Evolutionary conservation across 2,888 invertebrate genomes (phyloP).

Genomic region (Rhamphomyia laevipes): DNA sequence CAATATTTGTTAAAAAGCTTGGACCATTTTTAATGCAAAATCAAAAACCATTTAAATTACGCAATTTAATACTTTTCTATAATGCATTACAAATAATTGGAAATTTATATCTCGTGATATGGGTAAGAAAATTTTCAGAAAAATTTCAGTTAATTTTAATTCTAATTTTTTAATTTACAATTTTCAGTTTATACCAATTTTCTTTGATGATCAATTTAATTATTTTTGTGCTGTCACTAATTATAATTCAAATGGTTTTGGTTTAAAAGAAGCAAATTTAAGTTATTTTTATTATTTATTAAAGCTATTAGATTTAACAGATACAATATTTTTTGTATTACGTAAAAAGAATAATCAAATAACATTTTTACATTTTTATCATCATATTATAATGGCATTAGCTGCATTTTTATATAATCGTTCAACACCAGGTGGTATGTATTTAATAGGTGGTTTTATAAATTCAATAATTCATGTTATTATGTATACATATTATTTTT

Average conservation of each 20-base stretch:
- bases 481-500: conserved; percentile 75
- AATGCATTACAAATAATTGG: too few species aligned
- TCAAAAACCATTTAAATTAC: too few species aligned
- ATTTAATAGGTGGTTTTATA: conserved; percentile 53
- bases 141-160: too few species aligned
- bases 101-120: too few species aligned
- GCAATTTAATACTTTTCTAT: too few species aligned
- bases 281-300: conserved; percentile 47
- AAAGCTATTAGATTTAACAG: conserved; percentile 51
- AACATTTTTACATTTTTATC: conserved; percentile 57
- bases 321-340: conserved; percentile 59
- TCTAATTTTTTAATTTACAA: too few species aligned
- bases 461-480: conserved; percentile 68
- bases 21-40: too few species aligned
- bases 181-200: too few species aligned
- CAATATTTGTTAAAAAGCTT: too few species aligned
- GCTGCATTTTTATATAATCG: conserved; percentile 49
- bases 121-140: too few species aligned
- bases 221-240: background rate
- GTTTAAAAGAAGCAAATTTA: background rate
- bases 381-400: conserved; percentile 55
- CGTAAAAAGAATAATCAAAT: conserved; percentile 57
- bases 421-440: conserved; percentile 53
- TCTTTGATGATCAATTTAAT: too few species aligned
- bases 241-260: background rate